These are phyloP conservation scores for Diadumene lineata DNA, from an alignment of 92 coral and sea anemone species.

Conservation along the genomic window DNA sequence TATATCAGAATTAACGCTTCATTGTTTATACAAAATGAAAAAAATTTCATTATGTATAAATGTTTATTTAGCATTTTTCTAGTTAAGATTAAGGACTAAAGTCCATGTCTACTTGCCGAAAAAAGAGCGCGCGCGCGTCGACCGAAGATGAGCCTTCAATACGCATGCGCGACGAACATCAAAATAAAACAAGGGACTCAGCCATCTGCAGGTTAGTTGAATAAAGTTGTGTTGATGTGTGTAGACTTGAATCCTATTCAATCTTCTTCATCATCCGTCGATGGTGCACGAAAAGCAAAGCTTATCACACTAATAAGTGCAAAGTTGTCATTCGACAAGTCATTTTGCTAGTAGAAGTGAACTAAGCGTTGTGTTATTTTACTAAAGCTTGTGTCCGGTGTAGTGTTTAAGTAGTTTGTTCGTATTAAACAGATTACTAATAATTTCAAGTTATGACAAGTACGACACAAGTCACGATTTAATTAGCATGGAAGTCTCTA, in stretches of 20 bases:
- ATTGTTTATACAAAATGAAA: slow-evolving; percentile 55
- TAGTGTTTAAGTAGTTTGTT: slow-evolving; percentile 52
- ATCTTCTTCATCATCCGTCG: slow-evolving; percentile 83
- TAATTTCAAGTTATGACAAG: slow-evolving; percentile 61
- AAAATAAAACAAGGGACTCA: slow-evolving; percentile 65
- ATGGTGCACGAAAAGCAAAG: slow-evolving; percentile 39
- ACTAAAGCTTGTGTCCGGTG: slow-evolving; percentile 44
- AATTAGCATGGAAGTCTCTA: slow-evolving; percentile 50
- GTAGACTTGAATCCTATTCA: slow-evolving; percentile 35
- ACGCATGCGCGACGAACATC: slow-evolving; percentile 68
- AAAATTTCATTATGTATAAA: slow-evolving; percentile 36
- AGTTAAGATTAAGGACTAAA: slow-evolving; percentile 5
- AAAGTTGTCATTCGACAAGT: slow-evolving; percentile 42
- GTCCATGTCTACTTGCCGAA: too few species aligned
- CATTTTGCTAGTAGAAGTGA: slow-evolving; percentile 39
- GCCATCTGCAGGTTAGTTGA: slow-evolving; percentile 57
- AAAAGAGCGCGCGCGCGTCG: too few species aligned
- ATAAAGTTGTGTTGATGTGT: slow-evolving; percentile 28
- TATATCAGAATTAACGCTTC: slow-evolving; percentile 66
- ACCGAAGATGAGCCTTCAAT: slow-evolving; percentile 15
- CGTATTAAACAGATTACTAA: slow-evolving; percentile 58
- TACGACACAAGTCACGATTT: slow-evolving; percentile 36
- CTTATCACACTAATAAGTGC: slow-evolving; percentile 40
- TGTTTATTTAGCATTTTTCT: slow-evolving; percentile 30
- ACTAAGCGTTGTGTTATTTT: slow-evolving; percentile 39